phyloP scores from a whole-genome alignment of 2,888 invertebrate species.

The Pristionchus japonicus region DNA sequence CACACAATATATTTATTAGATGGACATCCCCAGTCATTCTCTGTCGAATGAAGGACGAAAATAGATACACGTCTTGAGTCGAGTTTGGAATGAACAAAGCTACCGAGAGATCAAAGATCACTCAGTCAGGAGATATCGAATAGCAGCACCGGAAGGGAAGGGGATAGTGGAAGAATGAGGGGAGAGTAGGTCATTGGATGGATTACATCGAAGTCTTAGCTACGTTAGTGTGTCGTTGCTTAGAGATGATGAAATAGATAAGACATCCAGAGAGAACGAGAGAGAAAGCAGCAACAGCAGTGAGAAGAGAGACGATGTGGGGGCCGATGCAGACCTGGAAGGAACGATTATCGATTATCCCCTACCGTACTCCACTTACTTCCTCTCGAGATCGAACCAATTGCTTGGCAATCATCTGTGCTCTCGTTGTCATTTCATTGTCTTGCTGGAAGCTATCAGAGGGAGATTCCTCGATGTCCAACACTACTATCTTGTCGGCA shows the following conservation, averaged over 20 bases:
- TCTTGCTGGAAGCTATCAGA: slow-evolving; percentile 30
- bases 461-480: slow-evolving; percentile 69
- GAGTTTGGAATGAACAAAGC: slow-evolving; percentile 27
- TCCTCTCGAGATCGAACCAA: neutral
- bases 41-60: slow-evolving; percentile 18
- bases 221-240: neutral
- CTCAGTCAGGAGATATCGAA: slow-evolving; percentile 5
- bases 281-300: slow-evolving; percentile 30
- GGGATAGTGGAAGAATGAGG: neutral
- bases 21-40: slow-evolving; percentile 36
- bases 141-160: slow-evolving; percentile 21
- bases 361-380: neutral
- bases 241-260: slow-evolving; percentile 17
- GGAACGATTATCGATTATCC: neutral
- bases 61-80: slow-evolving; percentile 36
- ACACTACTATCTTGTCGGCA: slow-evolving; percentile 72
- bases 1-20: slow-evolving; percentile 16
- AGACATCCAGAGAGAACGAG: slow-evolving; percentile 32
- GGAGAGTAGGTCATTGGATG: neutral
- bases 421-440: slow-evolving; percentile 19
- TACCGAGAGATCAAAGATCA: slow-evolving; percentile 34
- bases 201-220: slow-evolving; percentile 30
- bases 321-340: slow-evolving; percentile 40
- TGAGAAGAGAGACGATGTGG: slow-evolving; percentile 34
- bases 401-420: slow-evolving; percentile 17